These are phyloP conservation scores for Conger conger DNA, from an alignment of 2,113 vertebrate genomes.

Conservation along the genomic window DNA sequence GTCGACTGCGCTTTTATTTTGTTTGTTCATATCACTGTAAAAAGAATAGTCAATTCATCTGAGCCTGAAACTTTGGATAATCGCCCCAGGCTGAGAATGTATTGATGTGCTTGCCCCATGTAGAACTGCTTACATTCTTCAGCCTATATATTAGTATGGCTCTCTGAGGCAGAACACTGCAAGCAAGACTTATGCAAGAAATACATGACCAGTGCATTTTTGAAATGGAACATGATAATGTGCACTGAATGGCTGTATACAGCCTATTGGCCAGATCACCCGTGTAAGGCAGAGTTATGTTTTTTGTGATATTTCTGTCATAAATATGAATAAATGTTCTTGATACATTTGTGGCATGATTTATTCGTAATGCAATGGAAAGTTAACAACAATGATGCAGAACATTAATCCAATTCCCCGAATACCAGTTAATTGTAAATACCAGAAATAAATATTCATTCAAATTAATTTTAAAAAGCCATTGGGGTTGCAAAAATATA, in stretches of 20 bases:
- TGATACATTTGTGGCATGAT: not conserved
- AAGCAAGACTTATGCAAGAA: too few species aligned
- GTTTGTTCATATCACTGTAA: not conserved
- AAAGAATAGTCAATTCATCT: not conserved
- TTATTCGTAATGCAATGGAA: not conserved
- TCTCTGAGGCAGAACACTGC: not conserved
- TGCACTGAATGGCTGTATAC: too few species aligned
- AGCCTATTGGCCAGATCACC: too few species aligned
- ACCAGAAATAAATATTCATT: not conserved
- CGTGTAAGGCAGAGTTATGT: too few species aligned
- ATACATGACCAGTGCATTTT: not conserved
- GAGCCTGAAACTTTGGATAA: not conserved
- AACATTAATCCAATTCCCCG: not conserved
- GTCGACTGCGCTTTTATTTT: not conserved
- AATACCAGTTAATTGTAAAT: not conserved
- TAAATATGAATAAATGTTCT: not conserved
- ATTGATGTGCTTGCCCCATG: not conserved
- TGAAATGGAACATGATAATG: not conserved
- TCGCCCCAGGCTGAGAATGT: not conserved
- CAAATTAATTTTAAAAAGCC: not conserved
- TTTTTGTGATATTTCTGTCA: too few species aligned
- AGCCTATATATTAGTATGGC: not conserved
- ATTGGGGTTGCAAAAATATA: too few species aligned
- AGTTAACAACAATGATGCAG: not conserved
- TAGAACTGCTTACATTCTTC: not conserved